These are phyloP conservation scores for Halcyon senegalensis DNA, from an alignment of 2,113 vertebrate species.

Conservation along the genomic window DNA sequence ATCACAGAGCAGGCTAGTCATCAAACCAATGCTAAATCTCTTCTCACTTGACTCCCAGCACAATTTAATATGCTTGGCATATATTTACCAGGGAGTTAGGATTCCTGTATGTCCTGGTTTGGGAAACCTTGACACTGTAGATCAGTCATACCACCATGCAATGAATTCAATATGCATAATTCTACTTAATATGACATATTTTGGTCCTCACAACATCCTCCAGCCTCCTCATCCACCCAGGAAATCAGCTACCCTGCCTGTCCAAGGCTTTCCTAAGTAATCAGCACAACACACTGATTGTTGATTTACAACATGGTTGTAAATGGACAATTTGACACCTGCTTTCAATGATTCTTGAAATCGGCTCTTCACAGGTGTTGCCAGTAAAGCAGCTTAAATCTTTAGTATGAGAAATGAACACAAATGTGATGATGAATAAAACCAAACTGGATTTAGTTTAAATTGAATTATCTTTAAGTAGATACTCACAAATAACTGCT, in stretches of 20 bases:
- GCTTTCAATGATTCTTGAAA: not conserved
- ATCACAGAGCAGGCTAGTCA: not conserved
- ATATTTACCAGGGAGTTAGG: not conserved
- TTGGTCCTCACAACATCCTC: not conserved
- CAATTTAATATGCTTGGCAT: not conserved
- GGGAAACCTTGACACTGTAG: no score
- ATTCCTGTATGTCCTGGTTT: not conserved
- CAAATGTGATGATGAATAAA: not conserved
- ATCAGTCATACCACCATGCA: not conserved
- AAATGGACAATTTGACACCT: not conserved
- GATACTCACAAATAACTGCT: not conserved
- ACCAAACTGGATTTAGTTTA: not conserved
- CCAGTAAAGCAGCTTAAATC: not conserved
- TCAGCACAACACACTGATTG: fast-evolving
- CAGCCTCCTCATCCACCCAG: not conserved
- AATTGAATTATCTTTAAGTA: not conserved
- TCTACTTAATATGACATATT: not conserved
- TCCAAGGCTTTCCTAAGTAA: not conserved
- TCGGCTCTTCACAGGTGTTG: not conserved
- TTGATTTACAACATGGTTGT: not conserved
- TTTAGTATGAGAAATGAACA: not conserved
- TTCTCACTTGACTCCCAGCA: not conserved
- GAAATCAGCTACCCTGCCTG: not conserved
- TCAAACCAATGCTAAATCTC: not conserved
- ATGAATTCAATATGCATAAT: not conserved